Percentiles rank a stretch among this genome's conserved stretches.
Conservation (phyloP, 30 jellyfish, hydroid and myxozoan genomes). For the Haliclystus octoradiatus region DNA sequence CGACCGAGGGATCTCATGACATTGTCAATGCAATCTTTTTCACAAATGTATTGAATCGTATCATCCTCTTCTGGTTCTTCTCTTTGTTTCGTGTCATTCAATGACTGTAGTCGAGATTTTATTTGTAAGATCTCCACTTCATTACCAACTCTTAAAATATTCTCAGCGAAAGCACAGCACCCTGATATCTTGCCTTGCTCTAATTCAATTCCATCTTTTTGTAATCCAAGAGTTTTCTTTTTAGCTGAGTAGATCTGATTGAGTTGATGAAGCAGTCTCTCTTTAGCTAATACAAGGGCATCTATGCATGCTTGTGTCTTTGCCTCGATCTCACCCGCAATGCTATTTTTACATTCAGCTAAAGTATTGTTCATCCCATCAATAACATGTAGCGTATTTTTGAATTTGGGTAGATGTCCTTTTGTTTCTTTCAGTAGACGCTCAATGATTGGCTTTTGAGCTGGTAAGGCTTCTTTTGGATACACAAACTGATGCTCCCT, state of each 20-base stretch:
- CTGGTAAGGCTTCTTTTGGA: conserved; percentile 93
- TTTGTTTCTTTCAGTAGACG: conserved; percentile 62
- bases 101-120: conserved; percentile 67
- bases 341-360: conserved; percentile 58
- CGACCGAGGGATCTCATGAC: conserved; percentile 81
- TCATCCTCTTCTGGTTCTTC: conserved; percentile 98
- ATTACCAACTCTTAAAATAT: conserved; percentile 80
- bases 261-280: conserved; percentile 41
- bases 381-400: conserved; percentile 52
- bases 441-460: conserved; percentile 75
- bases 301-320: conserved; percentile 83
- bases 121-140: conserved; percentile 86
- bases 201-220: conserved; percentile 80
- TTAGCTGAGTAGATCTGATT: conserved; percentile 54
- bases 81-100: conserved; percentile 48
- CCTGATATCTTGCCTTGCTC: conserved; percentile 90
- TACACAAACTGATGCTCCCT: conserved; percentile 95
- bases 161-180: conserved; percentile 84
- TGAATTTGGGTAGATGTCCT: conserved; percentile 52
- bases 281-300: conserved; percentile 68
- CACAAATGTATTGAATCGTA: conserved; percentile 77
- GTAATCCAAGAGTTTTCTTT: conserved; percentile 79
- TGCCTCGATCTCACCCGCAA: conserved; percentile 66
- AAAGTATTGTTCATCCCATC: conserved; percentile 54
- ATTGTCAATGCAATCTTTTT: conserved; percentile 54